These are phyloP conservation scores for Drosophila anceps DNA, from an alignment of 2,888 invertebrate species.

Conservation along the genomic window DNA sequence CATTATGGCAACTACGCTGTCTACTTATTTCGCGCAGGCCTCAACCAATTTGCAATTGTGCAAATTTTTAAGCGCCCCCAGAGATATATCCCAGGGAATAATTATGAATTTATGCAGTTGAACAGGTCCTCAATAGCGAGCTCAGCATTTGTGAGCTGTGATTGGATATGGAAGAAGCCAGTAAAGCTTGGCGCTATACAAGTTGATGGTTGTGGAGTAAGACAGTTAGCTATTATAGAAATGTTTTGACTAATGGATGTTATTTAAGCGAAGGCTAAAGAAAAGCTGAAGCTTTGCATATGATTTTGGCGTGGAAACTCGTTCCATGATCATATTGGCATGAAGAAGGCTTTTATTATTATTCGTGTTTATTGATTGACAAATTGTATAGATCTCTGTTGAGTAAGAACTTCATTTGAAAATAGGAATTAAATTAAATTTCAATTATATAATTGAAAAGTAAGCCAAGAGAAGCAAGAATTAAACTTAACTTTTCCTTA, in stretches of 20 bases:
- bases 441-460: too few relatives aligned
- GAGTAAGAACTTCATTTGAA: too few relatives aligned
- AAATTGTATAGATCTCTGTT: too few relatives aligned
- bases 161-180: background rate
- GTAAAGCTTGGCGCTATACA: too few relatives aligned
- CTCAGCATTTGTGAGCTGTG: background rate
- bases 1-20: background rate
- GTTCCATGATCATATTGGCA: too few relatives aligned
- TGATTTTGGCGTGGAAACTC: background rate
- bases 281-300: background rate
- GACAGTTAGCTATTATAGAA: background rate
- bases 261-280: background rate
- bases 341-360: too few relatives aligned
- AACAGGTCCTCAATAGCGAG: background rate
- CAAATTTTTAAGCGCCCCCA: background rate
- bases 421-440: too few relatives aligned
- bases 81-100: background rate
- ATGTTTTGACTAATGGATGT: background rate
- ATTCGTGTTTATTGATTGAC: too few relatives aligned
- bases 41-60: background rate
- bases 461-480: too few relatives aligned
- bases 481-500: too few relatives aligned
- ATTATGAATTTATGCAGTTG: conserved; percentile 5
- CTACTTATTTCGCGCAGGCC: background rate
- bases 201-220: background rate